Evolutionary conservation across 2,888 invertebrate genomes (phyloP), one percentile per base, ranked within the genome.

Genomic region (Ramazzottius varieornatus): DNA sequence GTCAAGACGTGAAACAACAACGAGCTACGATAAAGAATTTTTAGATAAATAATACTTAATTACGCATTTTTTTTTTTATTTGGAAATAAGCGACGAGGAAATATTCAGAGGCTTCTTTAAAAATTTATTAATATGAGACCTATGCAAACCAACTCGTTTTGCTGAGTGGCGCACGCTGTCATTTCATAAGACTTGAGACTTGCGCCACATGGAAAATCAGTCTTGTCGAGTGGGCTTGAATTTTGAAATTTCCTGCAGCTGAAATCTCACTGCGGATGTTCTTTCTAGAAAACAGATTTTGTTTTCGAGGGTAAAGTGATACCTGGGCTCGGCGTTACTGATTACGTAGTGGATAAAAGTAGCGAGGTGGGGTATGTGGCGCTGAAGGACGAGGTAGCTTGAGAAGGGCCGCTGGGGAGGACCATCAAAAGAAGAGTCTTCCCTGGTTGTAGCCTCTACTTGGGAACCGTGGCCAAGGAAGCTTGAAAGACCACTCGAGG

Each of bases 331-430:
- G 71, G 84, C 84, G 77, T 88, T 88, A 46, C 84, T 84, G 70
- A 88, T 79, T 68, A 89, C 83, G 77, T 86, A 90, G 78, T 94
- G 92, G 73, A 93, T 84, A 76, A 98, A 86, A 66, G 96, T 91
- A 67, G 93, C 90, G 71, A 92, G 82, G 75, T 94, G 87, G 67
- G 89, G 72, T 34, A 32, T 81, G 81, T 67, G 81, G 81, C 66
- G 71, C 71, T 63, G 73, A 74, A 40, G 71, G 69, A 67, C 65
- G 66, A 65, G 67, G 67, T 64, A 54, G 34, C 63, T 64, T 32
- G 66, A 63, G 46, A 67, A 64, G 46, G 69, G 68, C 16, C 40
- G 54, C 33, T 66, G 67, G 54, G 46, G 33, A 1, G 40, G 64
- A 32, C 54, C 65, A 32, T 67, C 67, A 1, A 63, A 63, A 33